A percentile compares a stretch with the other conserved stretches of the same genome.
phyloP scores from a whole-genome alignment of 2,888 invertebrate species.

The Pristionchus maxplancki region DNA sequence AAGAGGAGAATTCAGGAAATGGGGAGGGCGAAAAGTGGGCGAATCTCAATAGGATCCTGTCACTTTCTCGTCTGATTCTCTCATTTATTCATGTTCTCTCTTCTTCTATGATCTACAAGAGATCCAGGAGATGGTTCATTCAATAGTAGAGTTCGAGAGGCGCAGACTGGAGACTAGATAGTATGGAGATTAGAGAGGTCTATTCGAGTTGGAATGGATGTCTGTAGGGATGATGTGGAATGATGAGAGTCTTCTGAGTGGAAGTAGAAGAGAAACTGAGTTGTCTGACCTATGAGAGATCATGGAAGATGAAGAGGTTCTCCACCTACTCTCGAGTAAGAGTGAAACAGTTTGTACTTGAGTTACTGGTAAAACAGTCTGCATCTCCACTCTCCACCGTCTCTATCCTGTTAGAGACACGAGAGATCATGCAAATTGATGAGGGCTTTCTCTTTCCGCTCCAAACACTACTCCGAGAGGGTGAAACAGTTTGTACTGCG shows the following conservation, averaged over 20 bases:
- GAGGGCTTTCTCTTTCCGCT: too few species aligned
- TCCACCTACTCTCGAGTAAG: not conserved
- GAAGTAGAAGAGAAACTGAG: not conserved
- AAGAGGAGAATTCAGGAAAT: conserved; percentile 35
- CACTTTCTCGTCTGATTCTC: too few species aligned
- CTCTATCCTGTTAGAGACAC: too few species aligned
- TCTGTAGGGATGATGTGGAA: not conserved
- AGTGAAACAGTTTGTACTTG: not conserved
- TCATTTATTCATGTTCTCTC: too few species aligned
- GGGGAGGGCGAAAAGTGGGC: not conserved
- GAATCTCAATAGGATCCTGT: too few species aligned
- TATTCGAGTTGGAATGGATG: not conserved
- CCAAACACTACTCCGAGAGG: too few species aligned
- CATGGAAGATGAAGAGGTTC: not conserved
- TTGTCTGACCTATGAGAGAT: not conserved
- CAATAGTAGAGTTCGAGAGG: not conserved
- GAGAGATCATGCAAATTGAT: too few species aligned
- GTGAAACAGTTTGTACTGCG: conserved; percentile 10
- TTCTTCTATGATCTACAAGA: too few species aligned
- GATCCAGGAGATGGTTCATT: too few species aligned
- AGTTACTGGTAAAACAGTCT: too few species aligned
- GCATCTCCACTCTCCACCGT: too few species aligned
- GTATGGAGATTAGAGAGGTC: not conserved
- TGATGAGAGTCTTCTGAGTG: not conserved
- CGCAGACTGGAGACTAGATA: not conserved